Conservation (phyloP, 2,797 vertebrate genomes). For the Erithacus rubecula region DNA sequence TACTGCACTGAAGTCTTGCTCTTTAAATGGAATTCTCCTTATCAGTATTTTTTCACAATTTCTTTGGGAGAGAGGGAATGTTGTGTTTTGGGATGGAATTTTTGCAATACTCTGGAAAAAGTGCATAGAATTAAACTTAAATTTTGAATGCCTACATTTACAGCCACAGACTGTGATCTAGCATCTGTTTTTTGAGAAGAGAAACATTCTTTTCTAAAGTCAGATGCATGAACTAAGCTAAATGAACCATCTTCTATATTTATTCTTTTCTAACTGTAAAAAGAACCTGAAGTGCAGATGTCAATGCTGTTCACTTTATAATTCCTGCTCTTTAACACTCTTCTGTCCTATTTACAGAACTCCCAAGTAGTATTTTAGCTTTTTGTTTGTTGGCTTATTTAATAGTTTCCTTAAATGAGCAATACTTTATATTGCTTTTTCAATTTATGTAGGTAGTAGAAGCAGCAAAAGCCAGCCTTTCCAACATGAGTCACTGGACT, state of each 20-base stretch:
- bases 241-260: background rate
- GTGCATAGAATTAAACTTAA: background rate
- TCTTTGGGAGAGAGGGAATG: background rate
- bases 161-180: background rate
- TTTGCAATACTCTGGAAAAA: background rate
- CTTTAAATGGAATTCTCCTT: background rate
- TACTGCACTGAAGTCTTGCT: background rate
- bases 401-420: background rate
- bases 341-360: background rate
- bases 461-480: background rate
- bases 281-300: background rate
- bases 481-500: background rate
- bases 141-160: background rate
- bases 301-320: background rate
- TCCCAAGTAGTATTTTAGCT: background rate
- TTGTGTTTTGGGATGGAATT: background rate
- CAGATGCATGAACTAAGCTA: background rate
- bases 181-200: background rate
- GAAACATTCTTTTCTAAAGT: background rate
- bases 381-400: background rate
- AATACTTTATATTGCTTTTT: background rate
- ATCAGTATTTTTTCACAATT: background rate
- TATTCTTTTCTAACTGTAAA: background rate
- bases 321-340: background rate
- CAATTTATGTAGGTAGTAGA: background rate